Percentiles rank a stretch among this genome's conserved stretches.
Evolutionary conservation across 2,888 invertebrate genomes (phyloP).

Genomic region (Neria commutata): DNA sequence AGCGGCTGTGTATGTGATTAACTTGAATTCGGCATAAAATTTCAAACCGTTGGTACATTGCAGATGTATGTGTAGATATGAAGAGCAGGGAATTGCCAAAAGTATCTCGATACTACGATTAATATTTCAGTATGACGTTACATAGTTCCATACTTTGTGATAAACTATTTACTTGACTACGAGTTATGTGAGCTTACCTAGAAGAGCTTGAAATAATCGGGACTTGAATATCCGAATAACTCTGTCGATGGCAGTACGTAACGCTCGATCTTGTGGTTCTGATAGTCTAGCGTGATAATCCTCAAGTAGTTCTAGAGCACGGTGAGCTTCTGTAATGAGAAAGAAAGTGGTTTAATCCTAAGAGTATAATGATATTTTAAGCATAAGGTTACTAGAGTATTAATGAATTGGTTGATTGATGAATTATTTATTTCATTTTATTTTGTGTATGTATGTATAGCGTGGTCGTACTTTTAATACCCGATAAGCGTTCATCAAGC

Average conservation of each 20-base stretch:
- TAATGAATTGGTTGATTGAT: too few species aligned
- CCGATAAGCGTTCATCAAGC: slow-evolving; percentile 33
- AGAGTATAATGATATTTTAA: neutral
- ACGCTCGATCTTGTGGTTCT: slow-evolving; percentile 92
- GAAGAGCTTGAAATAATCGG: slow-evolving; percentile 93
- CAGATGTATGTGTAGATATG: too few species aligned
- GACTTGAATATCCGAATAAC: slow-evolving; percentile 99
- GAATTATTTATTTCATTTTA: neutral
- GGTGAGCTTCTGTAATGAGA: slow-evolving; percentile 85
- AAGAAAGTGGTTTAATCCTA: slow-evolving; percentile 25
- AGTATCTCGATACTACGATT: too few species aligned
- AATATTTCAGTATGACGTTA: too few species aligned
- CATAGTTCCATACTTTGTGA: neutral
- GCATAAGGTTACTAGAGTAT: neutral
- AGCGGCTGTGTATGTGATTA: too few species aligned
- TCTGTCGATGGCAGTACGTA: slow-evolving; percentile 94
- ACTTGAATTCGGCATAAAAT: too few species aligned
- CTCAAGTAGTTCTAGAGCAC: slow-evolving; percentile 96
- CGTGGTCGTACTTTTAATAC: slow-evolving; percentile 22
- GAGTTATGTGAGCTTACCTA: slow-evolving; percentile 75
- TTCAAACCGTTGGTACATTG: too few species aligned
- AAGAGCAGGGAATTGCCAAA: too few species aligned
- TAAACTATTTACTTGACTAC: neutral
- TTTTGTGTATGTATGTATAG: neutral
- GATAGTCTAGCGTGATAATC: slow-evolving; percentile 96